Evolutionary conservation across 1,140 invertebrate species (phyloP), one percentile per base, ranked within the genome.

Genomic region (Drosophila guanche): DNA sequence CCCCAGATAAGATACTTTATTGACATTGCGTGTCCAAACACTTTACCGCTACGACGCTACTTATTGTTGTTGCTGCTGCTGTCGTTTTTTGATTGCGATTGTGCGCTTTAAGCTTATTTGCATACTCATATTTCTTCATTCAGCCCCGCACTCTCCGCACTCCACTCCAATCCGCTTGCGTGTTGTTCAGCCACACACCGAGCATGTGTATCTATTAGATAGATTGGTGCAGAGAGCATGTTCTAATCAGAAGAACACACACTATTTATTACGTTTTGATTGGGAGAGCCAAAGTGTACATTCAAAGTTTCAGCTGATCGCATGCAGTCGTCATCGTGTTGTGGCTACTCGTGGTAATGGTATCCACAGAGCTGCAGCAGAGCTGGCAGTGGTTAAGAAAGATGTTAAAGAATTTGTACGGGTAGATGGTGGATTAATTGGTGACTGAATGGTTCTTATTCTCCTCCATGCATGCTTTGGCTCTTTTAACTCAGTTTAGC

Each of bases 21-120:
- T 85, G 81, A 88, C 81, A 85, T 85, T 85, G 81, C 81, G 81
- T 85, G 81, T 85, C 81, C 88, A 85, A 85, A 85, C 81, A 85
- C 81, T 85, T 85, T 85, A 85, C 81, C 83, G 81, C 83, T 88
- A 77, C 68, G 81, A 76, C 63, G 81, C 60, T 85, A 76, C 79
- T 80, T 68, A 75, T 75, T 75, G 72, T 86, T 79, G 61, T 1
- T 20, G 16, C 16, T 20, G 16, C 16, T 20, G 16, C 68, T 79
- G 66, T 73, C 73, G 60, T 65, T 75, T 77, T 74, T 74, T 81
- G 81, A 85, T 85, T 85, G 81, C 84, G 80, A 86, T 84, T 84
- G 81, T 88, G 78, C 81, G 81, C 83, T 88, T 85, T 81, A 88
- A 88, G 83, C 81, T 68, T 77, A 85, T 85, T 85, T 85, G 81